Evolutionary conservation across 2,113 vertebrate genomes (phyloP), one percentile per base, ranked within the genome.

Genomic region (Beaufortia kweichowensis): DNA sequence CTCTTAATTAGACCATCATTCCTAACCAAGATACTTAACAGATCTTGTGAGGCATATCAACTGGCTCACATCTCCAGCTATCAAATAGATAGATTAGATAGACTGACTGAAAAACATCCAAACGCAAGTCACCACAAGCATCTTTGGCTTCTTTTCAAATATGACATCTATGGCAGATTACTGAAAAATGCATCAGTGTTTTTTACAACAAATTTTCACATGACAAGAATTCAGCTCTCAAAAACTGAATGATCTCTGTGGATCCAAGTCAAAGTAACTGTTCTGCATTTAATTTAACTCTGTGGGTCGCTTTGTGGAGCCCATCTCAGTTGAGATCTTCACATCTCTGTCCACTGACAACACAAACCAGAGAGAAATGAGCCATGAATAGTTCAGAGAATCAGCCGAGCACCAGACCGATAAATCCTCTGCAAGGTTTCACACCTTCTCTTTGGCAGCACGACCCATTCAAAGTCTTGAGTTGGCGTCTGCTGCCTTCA

Each of bases 401-500:
- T 78, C 39, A 62, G 57, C 17, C 29, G 14, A 56, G 48, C 24
- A n/a, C 67, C 29, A 55, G n/a, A 56, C 48, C 33, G 48, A 69
- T 17, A 33, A 53, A 46, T 78, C 11, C 50, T 77, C 41, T 48
- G 31, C 64, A 31, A 50, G 15, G 26, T 66, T 23, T 68, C 50
- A 66, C 75, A 56, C 46, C 4, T 56, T 65, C 63, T 33, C 50
- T 66, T 66, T 67, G 75, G 75, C 75, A 67, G 55, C 50, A 15
- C 4, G 19, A 56, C 31, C 24, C 48, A 76, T 62, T 80, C 66
- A 69, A 69, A 69, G n/a, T 46, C 66, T 33, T 1, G 56, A 57
- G 56, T 39, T 76, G 73, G 73, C 79, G 71, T 80, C 46, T 80
- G 73, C 57, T 21, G 59, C 66, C 65, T 62, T 33, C 8, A 57